A percentile compares a stretch with the other conserved stretches of the same genome.
These are phyloP conservation scores for Hanleya hanleyi DNA, from an alignment of 2,888 invertebrate species.

Conservation along the genomic window DNA sequence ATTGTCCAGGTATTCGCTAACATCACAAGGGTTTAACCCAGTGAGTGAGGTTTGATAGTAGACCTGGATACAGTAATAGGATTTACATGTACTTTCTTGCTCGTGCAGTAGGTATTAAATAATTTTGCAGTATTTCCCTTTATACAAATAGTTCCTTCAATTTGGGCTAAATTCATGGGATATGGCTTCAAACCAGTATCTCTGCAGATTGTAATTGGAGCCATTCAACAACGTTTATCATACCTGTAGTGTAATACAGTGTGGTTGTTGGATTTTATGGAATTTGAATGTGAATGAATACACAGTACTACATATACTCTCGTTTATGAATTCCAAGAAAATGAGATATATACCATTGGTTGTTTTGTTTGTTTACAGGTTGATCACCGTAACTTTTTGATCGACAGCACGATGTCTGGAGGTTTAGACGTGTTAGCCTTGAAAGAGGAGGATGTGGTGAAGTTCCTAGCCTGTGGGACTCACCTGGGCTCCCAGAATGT, in stretches of 20 bases:
- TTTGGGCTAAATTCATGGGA: too few relatives aligned
- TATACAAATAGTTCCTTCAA: too few relatives aligned
- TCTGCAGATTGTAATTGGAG: too few relatives aligned
- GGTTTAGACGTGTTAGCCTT: conserved; percentile 84
- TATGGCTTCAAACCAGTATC: too few relatives aligned
- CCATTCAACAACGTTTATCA: too few relatives aligned
- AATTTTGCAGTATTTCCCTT: too few relatives aligned
- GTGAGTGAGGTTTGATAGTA: conserved; percentile 6
- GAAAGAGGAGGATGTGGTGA: conserved; percentile 98
- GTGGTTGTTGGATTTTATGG: too few relatives aligned
- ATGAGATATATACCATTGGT: conserved; percentile 77
- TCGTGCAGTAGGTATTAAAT: too few relatives aligned
- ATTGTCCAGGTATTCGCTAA: conserved; percentile 1
- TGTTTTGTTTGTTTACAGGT: conserved; percentile 42
- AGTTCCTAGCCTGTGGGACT: conserved; percentile 96
- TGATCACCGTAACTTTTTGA: conserved; percentile 64
- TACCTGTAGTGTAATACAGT: too few relatives aligned
- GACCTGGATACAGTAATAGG: conserved; percentile 76
- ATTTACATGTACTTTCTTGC: too few relatives aligned
- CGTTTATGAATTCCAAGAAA: not conserved
- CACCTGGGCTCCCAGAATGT: conserved; percentile 96
- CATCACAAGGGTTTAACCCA: not conserved
- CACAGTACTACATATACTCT: too few relatives aligned
- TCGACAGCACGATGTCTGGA: conserved; percentile 88
- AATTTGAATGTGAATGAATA: too few relatives aligned